Conservation (phyloP, 2,113 vertebrate species). For the Zeus faber region DNA sequence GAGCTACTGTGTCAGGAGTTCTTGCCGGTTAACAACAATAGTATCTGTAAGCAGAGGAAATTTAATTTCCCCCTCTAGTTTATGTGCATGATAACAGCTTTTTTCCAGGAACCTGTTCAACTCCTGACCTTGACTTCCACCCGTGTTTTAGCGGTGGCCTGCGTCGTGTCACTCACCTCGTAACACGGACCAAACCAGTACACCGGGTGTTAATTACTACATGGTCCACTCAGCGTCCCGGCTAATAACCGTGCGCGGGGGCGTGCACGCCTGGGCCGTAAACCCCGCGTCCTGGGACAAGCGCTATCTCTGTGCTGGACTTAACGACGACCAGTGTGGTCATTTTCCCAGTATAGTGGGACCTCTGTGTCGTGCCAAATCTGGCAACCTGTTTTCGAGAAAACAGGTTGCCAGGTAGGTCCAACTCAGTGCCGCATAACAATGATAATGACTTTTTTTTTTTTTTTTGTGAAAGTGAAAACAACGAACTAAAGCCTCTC, state of each 20-base stretch:
- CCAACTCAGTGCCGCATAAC: too few relatives aligned
- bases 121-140: slow-evolving; percentile 68
- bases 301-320: slow-evolving; percentile 47
- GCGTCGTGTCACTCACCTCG: slow-evolving; percentile 75
- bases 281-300: slow-evolving; percentile 37
- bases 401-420: neutral
- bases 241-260: slow-evolving; percentile 47
- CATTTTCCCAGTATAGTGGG: neutral
- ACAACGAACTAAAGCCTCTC: too few relatives aligned
- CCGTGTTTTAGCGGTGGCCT: slow-evolving; percentile 63
- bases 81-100: slow-evolving; percentile 52
- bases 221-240: slow-evolving; percentile 49
- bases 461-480: too few relatives aligned
- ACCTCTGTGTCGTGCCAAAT: neutral
- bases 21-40: slow-evolving; percentile 25
- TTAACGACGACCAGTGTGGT: neutral
- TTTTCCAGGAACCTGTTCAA: slow-evolving; percentile 63
- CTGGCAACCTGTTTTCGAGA: neutral
- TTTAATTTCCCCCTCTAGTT: slow-evolving; percentile 60
- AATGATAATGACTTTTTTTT: too few relatives aligned
- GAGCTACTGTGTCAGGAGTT: too few relatives aligned
- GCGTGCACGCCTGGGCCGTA: slow-evolving; percentile 36
- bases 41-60: slow-evolving; percentile 41
- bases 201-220: slow-evolving; percentile 61
- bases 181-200: slow-evolving; percentile 67